phyloP scores from a whole-genome alignment of 2,113 vertebrate species.

The Silurus glanis region DNA sequence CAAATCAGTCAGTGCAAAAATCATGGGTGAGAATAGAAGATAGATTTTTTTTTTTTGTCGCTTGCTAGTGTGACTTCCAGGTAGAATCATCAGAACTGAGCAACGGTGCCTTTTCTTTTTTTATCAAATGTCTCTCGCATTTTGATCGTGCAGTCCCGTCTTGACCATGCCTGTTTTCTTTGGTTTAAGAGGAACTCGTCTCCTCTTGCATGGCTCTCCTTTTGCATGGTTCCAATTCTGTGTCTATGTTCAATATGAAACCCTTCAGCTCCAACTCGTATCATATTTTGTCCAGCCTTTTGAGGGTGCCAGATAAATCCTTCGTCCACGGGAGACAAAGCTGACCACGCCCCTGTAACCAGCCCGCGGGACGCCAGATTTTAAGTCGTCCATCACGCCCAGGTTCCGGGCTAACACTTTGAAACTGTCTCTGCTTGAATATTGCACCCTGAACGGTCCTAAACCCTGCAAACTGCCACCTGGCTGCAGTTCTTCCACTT shows the following conservation, averaged over 20 bases:
- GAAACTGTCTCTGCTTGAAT: conserved; percentile 84
- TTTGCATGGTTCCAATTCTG: conserved; percentile 6
- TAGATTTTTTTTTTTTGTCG: neutral
- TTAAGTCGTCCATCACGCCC: conserved; percentile 93
- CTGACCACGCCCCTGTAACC: conserved; percentile 90
- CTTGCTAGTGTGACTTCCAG: conserved; percentile 2
- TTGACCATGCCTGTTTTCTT: conserved; percentile 60
- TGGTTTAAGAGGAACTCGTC: conserved; percentile 67
- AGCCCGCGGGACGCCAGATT: conserved; percentile 89
- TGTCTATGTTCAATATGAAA: neutral
- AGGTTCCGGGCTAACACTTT: conserved; percentile 88
- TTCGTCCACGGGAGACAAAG: conserved; percentile 81
- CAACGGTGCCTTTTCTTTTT: neutral
- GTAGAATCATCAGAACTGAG: neutral
- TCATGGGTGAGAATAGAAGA: neutral
- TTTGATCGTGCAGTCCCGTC: neutral
- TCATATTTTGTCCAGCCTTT: conserved; percentile 87
- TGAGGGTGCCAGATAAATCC: conserved; percentile 86
- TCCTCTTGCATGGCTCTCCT: conserved; percentile 41
- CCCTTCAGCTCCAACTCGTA: conserved; percentile 83
- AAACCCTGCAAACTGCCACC: conserved; percentile 63
- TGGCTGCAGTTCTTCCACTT: conserved; percentile 82
- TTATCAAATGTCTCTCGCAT: neutral
- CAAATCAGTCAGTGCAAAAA: neutral
- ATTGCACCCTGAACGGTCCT: conserved; percentile 83